Evolutionary conservation across 2,113 vertebrate species (phyloP).

Genomic region (Rhinopomastus cyanomelas): DNA sequence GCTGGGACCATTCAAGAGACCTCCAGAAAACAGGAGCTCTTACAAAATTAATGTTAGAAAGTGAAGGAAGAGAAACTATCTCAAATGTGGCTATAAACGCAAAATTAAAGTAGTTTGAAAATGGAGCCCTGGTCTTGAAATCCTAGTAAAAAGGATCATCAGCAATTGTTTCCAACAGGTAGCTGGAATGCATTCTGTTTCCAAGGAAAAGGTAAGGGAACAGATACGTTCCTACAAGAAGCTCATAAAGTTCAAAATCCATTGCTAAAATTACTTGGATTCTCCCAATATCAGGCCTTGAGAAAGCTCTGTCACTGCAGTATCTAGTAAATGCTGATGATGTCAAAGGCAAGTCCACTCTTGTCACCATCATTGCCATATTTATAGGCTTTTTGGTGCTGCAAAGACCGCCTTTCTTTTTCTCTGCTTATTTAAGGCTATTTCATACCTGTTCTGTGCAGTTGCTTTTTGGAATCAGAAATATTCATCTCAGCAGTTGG

Average conservation of each 20-base stretch:
- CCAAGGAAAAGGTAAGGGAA: neutral
- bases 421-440: neutral
- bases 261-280: neutral
- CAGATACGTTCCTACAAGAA: neutral
- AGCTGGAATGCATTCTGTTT: neutral
- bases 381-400: neutral
- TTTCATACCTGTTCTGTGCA: neutral
- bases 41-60: neutral
- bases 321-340: neutral
- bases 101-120: neutral
- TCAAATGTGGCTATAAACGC: neutral
- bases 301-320: neutral
- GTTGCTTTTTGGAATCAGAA: neutral
- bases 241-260: neutral
- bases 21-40: neutral
- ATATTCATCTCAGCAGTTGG: neutral
- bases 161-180: neutral
- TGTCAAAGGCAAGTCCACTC: neutral
- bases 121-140: neutral
- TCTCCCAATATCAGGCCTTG: neutral
- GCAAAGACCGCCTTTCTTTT: neutral
- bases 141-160: neutral
- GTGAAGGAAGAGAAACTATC: neutral
- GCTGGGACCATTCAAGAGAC: neutral
- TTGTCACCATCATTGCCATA: neutral